A percentile compares a stretch with the other conserved stretches of the same genome.
These are phyloP conservation scores for Buceros bicornis DNA, from an alignment of 2,797 vertebrate species.

Conservation along the genomic window DNA sequence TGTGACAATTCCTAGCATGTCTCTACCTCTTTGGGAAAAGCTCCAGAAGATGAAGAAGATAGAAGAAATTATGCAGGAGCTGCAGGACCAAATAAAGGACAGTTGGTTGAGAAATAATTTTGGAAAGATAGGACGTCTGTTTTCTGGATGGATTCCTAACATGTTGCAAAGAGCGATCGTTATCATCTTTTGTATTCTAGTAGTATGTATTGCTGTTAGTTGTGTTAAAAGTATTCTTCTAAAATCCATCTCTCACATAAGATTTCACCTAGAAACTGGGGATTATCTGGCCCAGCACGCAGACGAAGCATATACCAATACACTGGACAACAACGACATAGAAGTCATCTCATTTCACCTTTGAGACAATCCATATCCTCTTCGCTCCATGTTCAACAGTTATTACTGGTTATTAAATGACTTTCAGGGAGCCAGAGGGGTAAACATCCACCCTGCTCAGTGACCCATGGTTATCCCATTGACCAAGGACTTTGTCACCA, in stretches of 20 bases:
- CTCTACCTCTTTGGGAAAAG: too few species aligned
- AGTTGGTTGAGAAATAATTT: neutral
- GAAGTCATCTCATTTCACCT: neutral
- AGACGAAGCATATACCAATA: too few species aligned
- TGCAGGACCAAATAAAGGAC: neutral
- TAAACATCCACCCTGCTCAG: neutral
- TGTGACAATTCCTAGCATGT: too few species aligned
- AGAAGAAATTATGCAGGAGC: neutral
- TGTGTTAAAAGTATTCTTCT: neutral
- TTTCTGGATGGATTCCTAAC: neutral
- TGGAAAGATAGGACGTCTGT: neutral
- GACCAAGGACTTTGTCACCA: neutral
- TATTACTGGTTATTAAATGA: conserved; percentile 1
- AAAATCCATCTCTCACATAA: neutral
- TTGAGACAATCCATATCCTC: neutral
- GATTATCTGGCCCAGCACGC: neutral
- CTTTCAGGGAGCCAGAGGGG: neutral
- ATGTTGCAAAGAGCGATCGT: neutral
- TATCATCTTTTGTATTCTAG: neutral
- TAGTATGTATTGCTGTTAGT: neutral
- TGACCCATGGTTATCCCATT: neutral
- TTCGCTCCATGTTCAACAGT: neutral
- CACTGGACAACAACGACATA: too few species aligned
- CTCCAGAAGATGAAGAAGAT: too few species aligned
- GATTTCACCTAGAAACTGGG: neutral